phyloP scores from a whole-genome alignment of 1,140 invertebrate species.

The Palaemon carinicauda region DNA sequence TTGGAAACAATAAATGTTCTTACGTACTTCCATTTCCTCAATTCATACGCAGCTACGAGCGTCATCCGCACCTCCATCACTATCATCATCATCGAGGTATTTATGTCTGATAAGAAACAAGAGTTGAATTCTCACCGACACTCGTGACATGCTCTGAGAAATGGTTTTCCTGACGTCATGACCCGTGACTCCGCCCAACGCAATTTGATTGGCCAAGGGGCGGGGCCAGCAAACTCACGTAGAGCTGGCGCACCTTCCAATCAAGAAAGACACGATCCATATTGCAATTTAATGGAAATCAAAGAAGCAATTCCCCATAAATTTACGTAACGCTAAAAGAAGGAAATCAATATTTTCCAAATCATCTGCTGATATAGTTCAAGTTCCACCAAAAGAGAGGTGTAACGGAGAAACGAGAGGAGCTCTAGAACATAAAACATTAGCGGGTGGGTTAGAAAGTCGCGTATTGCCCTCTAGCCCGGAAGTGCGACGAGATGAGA shows the following conservation, averaged over 20 bases:
- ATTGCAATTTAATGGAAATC: constrained; percentile 6
- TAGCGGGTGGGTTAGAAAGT: not conserved
- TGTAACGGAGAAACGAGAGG: not conserved
- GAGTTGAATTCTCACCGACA: not conserved
- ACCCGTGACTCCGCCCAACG: constrained; percentile 3
- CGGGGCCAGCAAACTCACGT: constrained; percentile 1
- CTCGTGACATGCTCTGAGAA: constrained; percentile 41
- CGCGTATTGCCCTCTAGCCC: constrained; percentile 41
- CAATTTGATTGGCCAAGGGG: constrained; percentile 31
- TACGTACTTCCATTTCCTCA: too few species aligned
- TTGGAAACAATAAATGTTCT: too few species aligned
- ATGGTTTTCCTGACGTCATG: constrained; percentile 34
- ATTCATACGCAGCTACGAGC: too few species aligned
- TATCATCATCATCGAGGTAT: not conserved
- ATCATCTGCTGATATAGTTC: too few species aligned
- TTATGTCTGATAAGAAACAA: constrained; percentile 4
- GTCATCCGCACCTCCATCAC: too few species aligned
- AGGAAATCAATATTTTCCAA: too few species aligned
- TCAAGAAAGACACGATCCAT: constrained; percentile 41
- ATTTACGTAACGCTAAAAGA: too few species aligned
- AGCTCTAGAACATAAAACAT: not conserved
- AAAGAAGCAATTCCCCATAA: too few species aligned
- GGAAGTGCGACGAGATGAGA: constrained; percentile 38
- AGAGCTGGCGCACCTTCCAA: not conserved
- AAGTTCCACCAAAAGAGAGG: not conserved